phyloP scores from a whole-genome alignment of 2,888 invertebrate genomes.

The Catocala sponsa region DNA sequence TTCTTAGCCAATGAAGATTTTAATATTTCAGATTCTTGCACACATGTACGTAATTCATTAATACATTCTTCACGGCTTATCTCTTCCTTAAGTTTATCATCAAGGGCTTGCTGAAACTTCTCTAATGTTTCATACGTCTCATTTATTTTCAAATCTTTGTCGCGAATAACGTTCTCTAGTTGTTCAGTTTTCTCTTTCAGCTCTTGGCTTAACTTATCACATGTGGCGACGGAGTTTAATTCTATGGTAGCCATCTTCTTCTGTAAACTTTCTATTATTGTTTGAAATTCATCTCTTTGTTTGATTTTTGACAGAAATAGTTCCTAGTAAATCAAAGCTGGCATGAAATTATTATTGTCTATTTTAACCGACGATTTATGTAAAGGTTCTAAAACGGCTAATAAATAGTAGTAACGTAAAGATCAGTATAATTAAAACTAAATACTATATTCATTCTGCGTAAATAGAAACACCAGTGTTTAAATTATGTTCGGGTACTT shows the following conservation, averaged over 20 bases:
- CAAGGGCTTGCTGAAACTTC: slow-evolving; percentile 56
- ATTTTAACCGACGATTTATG: no score
- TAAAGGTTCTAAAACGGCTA: no score
- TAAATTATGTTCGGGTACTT: no score
- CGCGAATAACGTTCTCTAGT: slow-evolving; percentile 57
- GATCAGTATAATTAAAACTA: no score
- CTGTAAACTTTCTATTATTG: slow-evolving; percentile 65
- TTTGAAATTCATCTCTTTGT: slow-evolving; percentile 64
- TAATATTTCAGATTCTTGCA: slow-evolving; percentile 39
- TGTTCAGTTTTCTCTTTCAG: slow-evolving; percentile 58
- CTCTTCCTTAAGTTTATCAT: slow-evolving; percentile 56
- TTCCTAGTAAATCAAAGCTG: slow-evolving; percentile 68
- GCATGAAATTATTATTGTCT: slow-evolving; percentile 23
- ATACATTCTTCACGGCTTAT: slow-evolving; percentile 55
- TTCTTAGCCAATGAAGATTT: slow-evolving; percentile 48
- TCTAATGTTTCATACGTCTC: slow-evolving; percentile 59
- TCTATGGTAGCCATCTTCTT: slow-evolving; percentile 63
- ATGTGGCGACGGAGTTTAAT: slow-evolving; percentile 55
- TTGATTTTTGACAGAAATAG: slow-evolving; percentile 53
- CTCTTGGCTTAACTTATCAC: slow-evolving; percentile 60
- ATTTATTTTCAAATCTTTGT: slow-evolving; percentile 68
- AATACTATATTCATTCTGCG: no score
- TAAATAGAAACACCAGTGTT: no score
- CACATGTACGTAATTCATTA: slow-evolving; percentile 51
- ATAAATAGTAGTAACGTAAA: no score